Percentiles rank a stretch among this genome's conserved stretches.
phyloP scores from a whole-genome alignment of 2,797 vertebrate genomes.

The Hippoglossus hippoglossus region DNA sequence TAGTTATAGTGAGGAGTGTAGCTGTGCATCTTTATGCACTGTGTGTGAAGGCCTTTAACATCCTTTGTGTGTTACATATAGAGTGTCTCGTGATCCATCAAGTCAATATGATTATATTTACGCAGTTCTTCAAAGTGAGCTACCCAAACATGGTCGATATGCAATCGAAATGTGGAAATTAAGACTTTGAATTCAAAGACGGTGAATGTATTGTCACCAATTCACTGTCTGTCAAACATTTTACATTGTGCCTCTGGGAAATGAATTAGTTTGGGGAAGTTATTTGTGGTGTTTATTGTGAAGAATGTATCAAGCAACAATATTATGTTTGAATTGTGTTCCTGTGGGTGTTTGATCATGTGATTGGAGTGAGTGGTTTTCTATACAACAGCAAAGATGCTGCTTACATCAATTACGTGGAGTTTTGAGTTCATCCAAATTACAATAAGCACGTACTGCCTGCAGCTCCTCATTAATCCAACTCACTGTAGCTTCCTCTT shows the following conservation, averaged over 20 bases:
- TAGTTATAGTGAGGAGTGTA: background rate
- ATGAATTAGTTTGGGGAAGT: slow-evolving; percentile 11
- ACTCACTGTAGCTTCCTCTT: no score
- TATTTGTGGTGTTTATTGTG: background rate
- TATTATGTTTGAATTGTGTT: no score
- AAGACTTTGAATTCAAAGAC: background rate
- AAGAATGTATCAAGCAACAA: background rate
- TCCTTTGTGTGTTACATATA: slow-evolving; percentile 11
- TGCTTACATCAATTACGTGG: no score
- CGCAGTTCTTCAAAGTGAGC: background rate
- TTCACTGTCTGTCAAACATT: slow-evolving; percentile 17
- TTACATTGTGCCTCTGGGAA: slow-evolving; percentile 8
- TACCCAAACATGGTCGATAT: background rate
- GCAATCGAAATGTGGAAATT: background rate
- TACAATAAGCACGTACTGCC: background rate
- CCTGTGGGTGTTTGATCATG: background rate
- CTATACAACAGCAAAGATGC: no score
- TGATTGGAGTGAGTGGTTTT: no score
- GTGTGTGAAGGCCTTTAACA: slow-evolving; percentile 12
- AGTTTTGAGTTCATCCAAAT: no score
- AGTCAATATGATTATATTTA: slow-evolving; percentile 1
- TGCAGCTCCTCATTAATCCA: background rate
- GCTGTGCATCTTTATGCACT: slow-evolving; percentile 2
- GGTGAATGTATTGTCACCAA: background rate
- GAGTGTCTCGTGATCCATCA: background rate